Percentiles rank a stretch among this genome's conserved stretches.
These are phyloP conservation scores for roundworm (Caenorhabditis elegans) DNA, from an alignment of 1,140 invertebrate genomes.

Conservation along the genomic window DNA sequence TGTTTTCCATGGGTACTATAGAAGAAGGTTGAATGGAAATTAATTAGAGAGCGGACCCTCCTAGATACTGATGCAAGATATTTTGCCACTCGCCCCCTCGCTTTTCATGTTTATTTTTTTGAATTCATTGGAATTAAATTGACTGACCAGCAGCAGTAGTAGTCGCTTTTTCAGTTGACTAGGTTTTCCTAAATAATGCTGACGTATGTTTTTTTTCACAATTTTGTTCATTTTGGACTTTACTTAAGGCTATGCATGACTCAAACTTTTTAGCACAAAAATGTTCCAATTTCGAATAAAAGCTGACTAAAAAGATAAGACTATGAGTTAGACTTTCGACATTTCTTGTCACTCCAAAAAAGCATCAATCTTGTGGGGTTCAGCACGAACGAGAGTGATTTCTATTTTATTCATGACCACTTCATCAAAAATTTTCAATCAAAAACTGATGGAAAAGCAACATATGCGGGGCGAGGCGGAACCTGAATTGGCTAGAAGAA, in stretches of 20 bases:
- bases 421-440: constrained; percentile 19
- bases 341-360: constrained; percentile 3
- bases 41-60: too few species aligned
- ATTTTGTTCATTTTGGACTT: too few species aligned
- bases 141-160: not conserved
- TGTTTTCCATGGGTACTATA: too few species aligned
- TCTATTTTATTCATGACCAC: constrained; percentile 28
- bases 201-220: too few species aligned
- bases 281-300: not conserved
- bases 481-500: not conserved
- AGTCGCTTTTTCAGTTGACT: too few species aligned
- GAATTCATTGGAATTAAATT: not conserved
- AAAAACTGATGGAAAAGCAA: constrained; percentile 10
- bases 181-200: too few species aligned
- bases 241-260: too few species aligned
- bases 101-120: constrained; percentile 6
- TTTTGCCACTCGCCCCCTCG: not conserved
- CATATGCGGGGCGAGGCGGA: not conserved
- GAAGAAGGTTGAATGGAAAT: too few species aligned
- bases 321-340: not conserved
- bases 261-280: too few species aligned
- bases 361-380: constrained; percentile 4
- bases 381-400: not conserved
- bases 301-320: not conserved
- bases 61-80: not conserved